Evolutionary conservation across 2,888 invertebrate species (phyloP), one percentile per base, ranked within the genome.

Genomic region (Drosophila helvetica): DNA sequence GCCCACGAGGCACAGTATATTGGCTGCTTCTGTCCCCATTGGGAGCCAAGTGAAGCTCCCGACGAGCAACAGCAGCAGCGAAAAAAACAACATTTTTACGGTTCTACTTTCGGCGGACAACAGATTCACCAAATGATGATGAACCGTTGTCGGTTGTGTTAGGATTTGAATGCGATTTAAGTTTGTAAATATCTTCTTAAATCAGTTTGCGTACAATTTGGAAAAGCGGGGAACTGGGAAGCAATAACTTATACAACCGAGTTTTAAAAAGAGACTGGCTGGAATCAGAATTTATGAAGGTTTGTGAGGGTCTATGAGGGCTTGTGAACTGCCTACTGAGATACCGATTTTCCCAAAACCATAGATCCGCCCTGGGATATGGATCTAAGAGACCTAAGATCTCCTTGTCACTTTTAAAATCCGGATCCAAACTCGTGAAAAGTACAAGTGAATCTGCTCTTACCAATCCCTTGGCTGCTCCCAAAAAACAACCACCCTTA

Each of bases 1-100:
- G 17, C 71, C 73, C 15, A 85, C 72, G 22, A 88, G 27, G 15
- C 77, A 75, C 15, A 88, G 61, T 47, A 87, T 88, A 5, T 68
- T 66, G 2, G 83, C 85, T 0, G 75, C 77, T 7, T 77, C 27
- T 50, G 58, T 15, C 30, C 45, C 50, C 17, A 73, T 63, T 2
- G 43, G 17, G 1, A 9, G 42, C 15, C 53, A n/a, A 12, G 51
- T 38, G 15, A 59, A 8, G 27, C 27, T 27, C 27, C 7, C 15
- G 10, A 71, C 22, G 17, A 25, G 33, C 15, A 25, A 27, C 15
- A 53, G n/a, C 1, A 75, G 42, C 46, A 70, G 43, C 59, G 51
- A 18, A 22, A 57, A 56, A 25, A 67, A 0, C 47, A 42, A 8
- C 22, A 38, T 53, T 7, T 64, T 76, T 79, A 82, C 82, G 1